Conservation (phyloP, 2,113 vertebrate genomes). For the Oreamnos americanus region DNA sequence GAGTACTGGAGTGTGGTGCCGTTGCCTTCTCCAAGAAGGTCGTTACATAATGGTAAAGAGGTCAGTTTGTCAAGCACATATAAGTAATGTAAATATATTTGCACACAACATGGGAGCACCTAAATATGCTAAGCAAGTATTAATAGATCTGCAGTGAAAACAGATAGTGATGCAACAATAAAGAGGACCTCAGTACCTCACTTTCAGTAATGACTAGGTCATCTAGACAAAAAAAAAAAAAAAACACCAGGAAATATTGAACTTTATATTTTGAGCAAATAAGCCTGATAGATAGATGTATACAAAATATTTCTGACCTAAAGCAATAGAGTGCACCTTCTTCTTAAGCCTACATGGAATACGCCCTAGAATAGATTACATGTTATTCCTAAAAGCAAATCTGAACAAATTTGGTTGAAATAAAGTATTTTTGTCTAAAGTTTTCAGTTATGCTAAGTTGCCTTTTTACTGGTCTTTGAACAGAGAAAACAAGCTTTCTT, state of each 20-base stretch:
- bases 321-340: background rate
- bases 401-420: background rate
- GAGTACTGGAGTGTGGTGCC: too few species aligned
- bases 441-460: background rate
- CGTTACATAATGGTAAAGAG: background rate
- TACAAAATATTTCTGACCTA: background rate
- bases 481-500: background rate
- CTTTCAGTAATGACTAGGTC: background rate
- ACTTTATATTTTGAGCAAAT: background rate
- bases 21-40: background rate
- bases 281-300: background rate
- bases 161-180: background rate
- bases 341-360: background rate
- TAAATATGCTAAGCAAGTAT: background rate
- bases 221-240: background rate
- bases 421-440: background rate
- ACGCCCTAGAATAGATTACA: background rate
- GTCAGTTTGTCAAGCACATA: background rate
- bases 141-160: background rate
- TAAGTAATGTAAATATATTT: background rate
- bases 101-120: background rate
- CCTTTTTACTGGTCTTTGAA: background rate
- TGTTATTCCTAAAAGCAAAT: background rate
- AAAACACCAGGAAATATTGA: background rate
- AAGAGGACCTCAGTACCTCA: background rate